Percentiles rank a stretch among this genome's conserved stretches.
These are phyloP conservation scores for Lacanobia oleracea DNA, from an alignment of 2,888 invertebrate species.

Conservation along the genomic window DNA sequence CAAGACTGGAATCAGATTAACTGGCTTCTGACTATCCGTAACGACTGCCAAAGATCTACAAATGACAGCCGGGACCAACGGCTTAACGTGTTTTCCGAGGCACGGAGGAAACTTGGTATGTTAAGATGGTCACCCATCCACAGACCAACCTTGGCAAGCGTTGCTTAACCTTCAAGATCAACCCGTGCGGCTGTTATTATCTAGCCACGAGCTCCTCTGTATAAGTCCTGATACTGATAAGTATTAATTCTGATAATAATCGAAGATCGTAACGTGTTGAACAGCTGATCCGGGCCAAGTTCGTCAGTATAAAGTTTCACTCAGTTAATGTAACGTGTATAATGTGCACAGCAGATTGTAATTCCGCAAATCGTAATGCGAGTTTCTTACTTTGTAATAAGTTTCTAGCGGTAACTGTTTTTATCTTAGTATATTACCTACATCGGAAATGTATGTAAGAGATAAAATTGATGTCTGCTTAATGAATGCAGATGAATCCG, in stretches of 20 bases:
- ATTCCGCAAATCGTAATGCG: constrained; percentile 55
- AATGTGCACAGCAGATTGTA: constrained; percentile 60
- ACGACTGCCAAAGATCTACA: too few relatives aligned
- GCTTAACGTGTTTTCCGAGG: too few relatives aligned
- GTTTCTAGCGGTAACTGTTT: constrained; percentile 56
- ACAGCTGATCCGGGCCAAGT: constrained; percentile 66
- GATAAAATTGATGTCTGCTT: constrained; percentile 47
- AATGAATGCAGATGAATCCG: constrained; percentile 41
- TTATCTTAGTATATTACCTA: constrained; percentile 47
- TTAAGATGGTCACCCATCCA: too few relatives aligned
- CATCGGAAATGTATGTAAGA: constrained; percentile 54
- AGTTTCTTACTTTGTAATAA: constrained; percentile 62
- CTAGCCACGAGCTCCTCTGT: too few relatives aligned
- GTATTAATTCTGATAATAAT: constrained; percentile 30
- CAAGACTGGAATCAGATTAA: too few relatives aligned
- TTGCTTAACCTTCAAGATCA: too few relatives aligned
- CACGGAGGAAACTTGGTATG: too few relatives aligned
- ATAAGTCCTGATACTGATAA: constrained; percentile 9
- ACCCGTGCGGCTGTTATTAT: too few relatives aligned
- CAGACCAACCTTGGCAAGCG: too few relatives aligned
- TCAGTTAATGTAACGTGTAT: constrained; percentile 63
- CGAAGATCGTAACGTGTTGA: constrained; percentile 25
- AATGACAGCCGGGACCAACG: too few relatives aligned
- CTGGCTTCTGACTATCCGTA: too few relatives aligned
- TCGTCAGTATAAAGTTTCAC: constrained; percentile 72